Conservation (phyloP, 1,140 invertebrate species). For the Uloborus diversus region DNA sequence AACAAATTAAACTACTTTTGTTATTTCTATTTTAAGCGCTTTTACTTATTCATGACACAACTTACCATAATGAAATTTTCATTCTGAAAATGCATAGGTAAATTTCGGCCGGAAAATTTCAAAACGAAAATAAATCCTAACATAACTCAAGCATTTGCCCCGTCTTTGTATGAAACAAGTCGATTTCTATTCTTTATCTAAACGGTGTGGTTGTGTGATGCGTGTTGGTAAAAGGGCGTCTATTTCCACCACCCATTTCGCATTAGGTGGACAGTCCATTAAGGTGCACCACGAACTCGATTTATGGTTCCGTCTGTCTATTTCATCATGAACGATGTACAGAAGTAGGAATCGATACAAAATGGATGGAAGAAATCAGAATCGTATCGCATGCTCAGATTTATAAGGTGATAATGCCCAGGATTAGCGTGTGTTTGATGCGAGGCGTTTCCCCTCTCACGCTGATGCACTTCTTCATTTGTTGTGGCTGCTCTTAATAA, state of each 20-base stretch:
- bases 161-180: neutral
- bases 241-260: neutral
- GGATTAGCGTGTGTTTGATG: neutral
- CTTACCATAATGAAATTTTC: no score
- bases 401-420: slow-evolving; percentile 35
- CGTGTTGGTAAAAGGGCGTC: neutral
- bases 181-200: neutral
- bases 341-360: slow-evolving; percentile 29
- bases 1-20: no score
- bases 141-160: neutral
- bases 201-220: neutral
- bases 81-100: no score
- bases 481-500: no score
- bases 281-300: neutral
- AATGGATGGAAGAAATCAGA: slow-evolving; percentile 19
- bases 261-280: slow-evolving; percentile 23
- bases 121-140: no score
- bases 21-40: no score
- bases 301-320: no score
- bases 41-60: no score
- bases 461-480: no score
- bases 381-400: slow-evolving; percentile 41
- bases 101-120: no score
- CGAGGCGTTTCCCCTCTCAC: no score
- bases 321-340: no score